phyloP scores from a whole-genome alignment of 2,888 invertebrate species.

The Drosophila multiciliata region DNA sequence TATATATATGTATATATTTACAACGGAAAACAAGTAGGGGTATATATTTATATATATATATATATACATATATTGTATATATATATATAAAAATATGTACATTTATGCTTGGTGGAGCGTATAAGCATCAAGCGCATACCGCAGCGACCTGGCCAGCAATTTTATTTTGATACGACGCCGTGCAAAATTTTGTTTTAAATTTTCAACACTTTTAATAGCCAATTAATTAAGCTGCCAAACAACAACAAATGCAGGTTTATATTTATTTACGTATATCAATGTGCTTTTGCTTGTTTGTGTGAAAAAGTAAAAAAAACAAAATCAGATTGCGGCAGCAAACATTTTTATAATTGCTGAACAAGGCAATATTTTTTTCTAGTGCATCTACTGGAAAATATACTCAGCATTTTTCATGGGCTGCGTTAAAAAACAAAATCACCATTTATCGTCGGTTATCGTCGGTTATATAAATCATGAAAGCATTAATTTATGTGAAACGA shows the following conservation, averaged over 20 bases:
- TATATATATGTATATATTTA: not conserved
- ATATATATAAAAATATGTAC: not conserved
- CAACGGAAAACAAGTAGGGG: no score
- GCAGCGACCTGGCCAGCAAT: constrained; percentile 22
- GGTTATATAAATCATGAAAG: constrained; percentile 61
- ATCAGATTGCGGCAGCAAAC: constrained; percentile 43
- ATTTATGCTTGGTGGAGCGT: constrained; percentile 9
- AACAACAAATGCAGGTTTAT: constrained; percentile 49
- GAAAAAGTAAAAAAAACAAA: constrained; percentile 1
- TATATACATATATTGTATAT: not conserved
- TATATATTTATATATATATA: not conserved
- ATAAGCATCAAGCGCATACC: constrained; percentile 20
- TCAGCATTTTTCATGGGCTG: constrained; percentile 1
- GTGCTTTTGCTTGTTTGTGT: constrained; percentile 11
- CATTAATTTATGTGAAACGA: constrained; percentile 45
- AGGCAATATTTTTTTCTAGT: constrained; percentile 52
- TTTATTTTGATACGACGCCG: constrained; percentile 44
- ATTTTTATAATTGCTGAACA: constrained; percentile 60
- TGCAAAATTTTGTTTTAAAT: constrained; percentile 69
- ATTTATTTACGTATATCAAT: not conserved
- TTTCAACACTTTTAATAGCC: constrained; percentile 78
- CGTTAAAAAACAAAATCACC: constrained; percentile 13
- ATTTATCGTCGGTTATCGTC: constrained; percentile 35
- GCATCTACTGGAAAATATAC: constrained; percentile 31
- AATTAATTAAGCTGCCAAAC: constrained; percentile 70